Evolutionary conservation across 1,140 invertebrate species (phyloP).

Genomic region (Papilio helenus): DNA sequence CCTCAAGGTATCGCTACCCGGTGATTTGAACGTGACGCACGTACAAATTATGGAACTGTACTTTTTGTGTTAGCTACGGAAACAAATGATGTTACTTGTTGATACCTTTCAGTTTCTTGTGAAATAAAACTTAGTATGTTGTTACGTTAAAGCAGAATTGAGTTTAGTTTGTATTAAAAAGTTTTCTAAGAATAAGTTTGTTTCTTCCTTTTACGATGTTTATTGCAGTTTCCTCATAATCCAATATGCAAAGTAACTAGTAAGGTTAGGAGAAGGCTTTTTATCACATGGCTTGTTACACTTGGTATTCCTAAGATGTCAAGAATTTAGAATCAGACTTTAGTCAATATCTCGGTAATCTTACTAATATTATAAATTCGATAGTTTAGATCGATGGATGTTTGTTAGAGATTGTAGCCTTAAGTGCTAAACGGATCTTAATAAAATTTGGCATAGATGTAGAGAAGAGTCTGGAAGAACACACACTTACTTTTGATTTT

Average conservation of each 20-base stretch:
- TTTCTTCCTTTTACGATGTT: background rate
- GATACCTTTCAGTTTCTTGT: background rate
- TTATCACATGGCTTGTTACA: background rate
- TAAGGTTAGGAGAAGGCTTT: slow-evolving; percentile 11
- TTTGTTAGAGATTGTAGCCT: background rate
- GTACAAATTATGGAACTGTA: background rate
- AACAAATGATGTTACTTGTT: background rate
- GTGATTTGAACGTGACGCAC: slow-evolving; percentile 8
- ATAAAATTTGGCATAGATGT: background rate
- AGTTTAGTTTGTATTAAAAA: background rate
- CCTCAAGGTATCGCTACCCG: background rate
- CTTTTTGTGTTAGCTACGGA: slow-evolving; percentile 14
- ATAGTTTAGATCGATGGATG: too few species aligned
- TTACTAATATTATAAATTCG: too few species aligned
- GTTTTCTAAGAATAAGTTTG: background rate
- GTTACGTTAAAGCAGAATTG: background rate
- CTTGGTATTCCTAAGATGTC: background rate
- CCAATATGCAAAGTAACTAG: background rate
- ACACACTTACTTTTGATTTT: too few species aligned
- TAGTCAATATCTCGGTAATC: background rate
- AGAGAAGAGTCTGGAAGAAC: too few species aligned
- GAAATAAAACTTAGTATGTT: background rate
- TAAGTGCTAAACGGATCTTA: too few species aligned
- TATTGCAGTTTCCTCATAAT: background rate
- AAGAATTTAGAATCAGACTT: background rate